A percentile compares a stretch with the other conserved stretches of the same genome.
phyloP scores from a whole-genome alignment of 1,140 invertebrate species.

The Diorhabda sublineata region DNA sequence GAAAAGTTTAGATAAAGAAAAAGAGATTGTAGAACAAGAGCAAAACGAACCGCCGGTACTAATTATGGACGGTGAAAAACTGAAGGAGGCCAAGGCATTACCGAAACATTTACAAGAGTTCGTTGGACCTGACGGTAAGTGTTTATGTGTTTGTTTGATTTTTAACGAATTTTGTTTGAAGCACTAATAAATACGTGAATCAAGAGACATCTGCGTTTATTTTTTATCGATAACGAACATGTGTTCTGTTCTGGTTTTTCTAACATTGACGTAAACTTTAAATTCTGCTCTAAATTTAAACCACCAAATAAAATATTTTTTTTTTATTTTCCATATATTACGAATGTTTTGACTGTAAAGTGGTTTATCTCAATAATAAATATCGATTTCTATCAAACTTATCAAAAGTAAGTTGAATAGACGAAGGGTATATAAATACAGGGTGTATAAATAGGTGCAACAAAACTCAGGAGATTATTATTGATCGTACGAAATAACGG shows the following conservation, averaged over 20 bases:
- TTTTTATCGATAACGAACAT: constrained; percentile 10
- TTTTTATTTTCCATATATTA: too few species aligned
- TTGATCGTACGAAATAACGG: too few species aligned
- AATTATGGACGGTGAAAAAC: constrained; percentile 57
- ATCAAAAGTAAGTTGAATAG: too few species aligned
- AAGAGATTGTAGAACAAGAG: constrained; percentile 18
- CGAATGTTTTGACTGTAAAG: too few species aligned
- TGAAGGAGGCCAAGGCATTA: constrained; percentile 58
- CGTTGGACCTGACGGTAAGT: constrained; percentile 52
- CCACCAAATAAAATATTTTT: too few species aligned
- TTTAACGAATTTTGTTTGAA: background rate
- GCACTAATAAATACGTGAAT: constrained; percentile 8
- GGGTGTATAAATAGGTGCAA: too few species aligned
- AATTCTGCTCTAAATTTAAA: background rate
- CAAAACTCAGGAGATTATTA: too few species aligned
- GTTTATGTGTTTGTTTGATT: constrained; percentile 4
- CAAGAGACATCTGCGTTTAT: background rate
- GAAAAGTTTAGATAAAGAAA: constrained; percentile 41
- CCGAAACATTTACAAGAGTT: constrained; percentile 73
- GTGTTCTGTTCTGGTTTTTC: constrained; percentile 7
- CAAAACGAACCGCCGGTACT: constrained; percentile 48
- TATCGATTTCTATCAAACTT: too few species aligned
- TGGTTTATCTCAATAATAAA: too few species aligned
- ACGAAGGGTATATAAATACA: too few species aligned
- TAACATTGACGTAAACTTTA: constrained; percentile 5